Percentiles rank a stretch among this genome's conserved stretches.
phyloP scores from a whole-genome alignment of 1,140 invertebrate genomes.

The Dysdera silvatica region DNA sequence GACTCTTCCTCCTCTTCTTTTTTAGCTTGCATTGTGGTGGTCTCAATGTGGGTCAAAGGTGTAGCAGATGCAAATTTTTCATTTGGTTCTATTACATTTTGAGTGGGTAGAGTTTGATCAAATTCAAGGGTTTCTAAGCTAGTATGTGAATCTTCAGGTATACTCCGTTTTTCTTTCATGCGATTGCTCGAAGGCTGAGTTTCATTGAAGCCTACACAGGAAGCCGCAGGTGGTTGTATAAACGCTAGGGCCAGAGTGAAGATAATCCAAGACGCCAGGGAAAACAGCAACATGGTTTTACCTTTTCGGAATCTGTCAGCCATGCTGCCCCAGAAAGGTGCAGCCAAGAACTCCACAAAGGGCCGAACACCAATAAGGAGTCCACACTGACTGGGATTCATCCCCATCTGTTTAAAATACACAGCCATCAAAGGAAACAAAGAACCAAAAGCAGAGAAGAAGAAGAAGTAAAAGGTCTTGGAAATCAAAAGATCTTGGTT shows the following conservation, averaged over 20 bases:
- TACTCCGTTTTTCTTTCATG: too few species aligned
- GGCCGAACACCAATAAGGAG: conserved; percentile 78
- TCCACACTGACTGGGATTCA: conserved; percentile 92
- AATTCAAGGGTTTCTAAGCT: too few species aligned
- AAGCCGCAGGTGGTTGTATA: conserved; percentile 82
- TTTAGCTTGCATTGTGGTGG: too few species aligned
- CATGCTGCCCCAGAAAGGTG: conserved; percentile 93
- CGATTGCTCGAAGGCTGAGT: conserved; percentile 56
- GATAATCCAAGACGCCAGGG: conserved; percentile 86
- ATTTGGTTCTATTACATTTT: too few species aligned
- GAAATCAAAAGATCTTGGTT: conserved; percentile 84
- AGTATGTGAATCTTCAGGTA: too few species aligned
- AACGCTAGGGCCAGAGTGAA: conserved; percentile 93
- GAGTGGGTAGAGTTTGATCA: too few species aligned
- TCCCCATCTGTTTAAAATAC: conserved; percentile 96
- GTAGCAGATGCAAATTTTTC: too few species aligned
- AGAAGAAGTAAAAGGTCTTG: conserved; percentile 98
- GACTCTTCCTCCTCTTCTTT: too few species aligned
- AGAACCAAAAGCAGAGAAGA: conserved; percentile 97
- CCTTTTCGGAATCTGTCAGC: conserved; percentile 86
- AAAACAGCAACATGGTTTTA: conserved; percentile 78
- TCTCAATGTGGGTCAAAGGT: too few species aligned
- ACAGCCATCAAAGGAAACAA: conserved; percentile 96
- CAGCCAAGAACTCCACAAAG: conserved; percentile 94
- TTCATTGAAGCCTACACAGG: conserved; percentile 68